A percentile compares a stretch with the other conserved stretches of the same genome.
Evolutionary conservation across 2,797 vertebrate species (phyloP).

Genomic region (Takifugu ocellatus): DNA sequence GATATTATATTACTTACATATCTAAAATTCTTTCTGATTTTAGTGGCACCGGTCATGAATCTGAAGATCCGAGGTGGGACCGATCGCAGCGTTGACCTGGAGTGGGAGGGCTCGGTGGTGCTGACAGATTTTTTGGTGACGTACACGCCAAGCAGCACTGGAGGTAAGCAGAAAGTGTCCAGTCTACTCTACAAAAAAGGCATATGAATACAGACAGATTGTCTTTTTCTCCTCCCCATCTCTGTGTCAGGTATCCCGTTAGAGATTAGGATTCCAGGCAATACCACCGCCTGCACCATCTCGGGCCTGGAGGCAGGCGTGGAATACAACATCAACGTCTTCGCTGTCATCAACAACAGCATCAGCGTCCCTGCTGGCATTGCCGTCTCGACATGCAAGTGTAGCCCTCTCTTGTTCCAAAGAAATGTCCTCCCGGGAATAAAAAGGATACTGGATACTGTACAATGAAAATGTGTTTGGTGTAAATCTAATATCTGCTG

Average conservation of each 20-base stretch:
- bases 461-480: not conserved
- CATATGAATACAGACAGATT: not conserved
- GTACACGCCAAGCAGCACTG: constrained; percentile 81
- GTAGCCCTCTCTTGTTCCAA: constrained; percentile 6
- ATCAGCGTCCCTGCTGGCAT: constrained; percentile 85
- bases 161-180: constrained; percentile 50
- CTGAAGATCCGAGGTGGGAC: constrained; percentile 82
- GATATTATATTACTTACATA: too few relatives aligned
- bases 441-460: not conserved
- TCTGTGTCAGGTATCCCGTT: constrained; percentile 77
- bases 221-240: not conserved
- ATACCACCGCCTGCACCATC: constrained; percentile 83
- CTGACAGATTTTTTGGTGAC: constrained; percentile 90
- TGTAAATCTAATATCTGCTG: constrained; percentile 3
- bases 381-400: constrained; percentile 91
- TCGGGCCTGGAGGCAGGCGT: constrained; percentile 86
- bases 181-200: not conserved
- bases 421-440: not conserved
- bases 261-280: constrained; percentile 88
- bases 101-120: constrained; percentile 86
- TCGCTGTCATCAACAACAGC: constrained; percentile 85
- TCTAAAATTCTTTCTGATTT: not conserved
- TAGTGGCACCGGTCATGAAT: constrained; percentile 89
- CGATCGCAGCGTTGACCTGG: constrained; percentile 85
- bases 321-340: constrained; percentile 92